Evolutionary conservation across 2,888 invertebrate species (phyloP), one percentile per base, ranked within the genome.

Genomic region (Crepidodera aurea): DNA sequence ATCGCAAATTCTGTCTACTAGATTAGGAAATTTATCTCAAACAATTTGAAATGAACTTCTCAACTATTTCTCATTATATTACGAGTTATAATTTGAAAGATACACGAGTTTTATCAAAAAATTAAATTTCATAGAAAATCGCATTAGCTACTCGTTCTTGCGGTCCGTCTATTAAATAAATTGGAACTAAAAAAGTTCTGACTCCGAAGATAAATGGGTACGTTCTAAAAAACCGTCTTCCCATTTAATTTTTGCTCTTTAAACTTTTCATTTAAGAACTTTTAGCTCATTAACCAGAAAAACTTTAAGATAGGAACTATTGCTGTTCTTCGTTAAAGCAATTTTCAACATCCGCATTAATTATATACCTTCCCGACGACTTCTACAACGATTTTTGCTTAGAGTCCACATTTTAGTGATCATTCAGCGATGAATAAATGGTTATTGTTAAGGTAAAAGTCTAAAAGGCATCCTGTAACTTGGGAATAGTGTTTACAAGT

Each of bases 161-260:
- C 22, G 22, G 22, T 22, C 22, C 22, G 22, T 15, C 48, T 48
- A 48, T 48, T 48, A 48, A 27, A 48, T 48, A 48, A 48, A 48
- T 27, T 48, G 48, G 12, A 48, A 48, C 48, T 48, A 48, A 48
- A 48, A 48, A 48, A 48, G n/a, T 27, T 29, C 27, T 8, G 27
- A 48, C 48, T 15, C 22, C 29, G 3, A 27, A 48, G 48, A 48
- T 48, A 48, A 48, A 48, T 48, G 48, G 12, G 40, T 18, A 5
- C 15, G 13, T n/a, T 29, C 4, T 12, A 27, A 48, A 48, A 29
- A 48, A 48, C 10, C 2, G 48, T 12, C 7, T 8, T 22, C 2
- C 48, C 48, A 29, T 48, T 48, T 48, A 12, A 48, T 48, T 48
- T 48, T 48, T 27, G 48, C 48, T 48, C 48, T 48, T 48, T 48